phyloP scores from a whole-genome alignment of 1,140 invertebrate genomes.

The Drosophila mojavensis region DNA sequence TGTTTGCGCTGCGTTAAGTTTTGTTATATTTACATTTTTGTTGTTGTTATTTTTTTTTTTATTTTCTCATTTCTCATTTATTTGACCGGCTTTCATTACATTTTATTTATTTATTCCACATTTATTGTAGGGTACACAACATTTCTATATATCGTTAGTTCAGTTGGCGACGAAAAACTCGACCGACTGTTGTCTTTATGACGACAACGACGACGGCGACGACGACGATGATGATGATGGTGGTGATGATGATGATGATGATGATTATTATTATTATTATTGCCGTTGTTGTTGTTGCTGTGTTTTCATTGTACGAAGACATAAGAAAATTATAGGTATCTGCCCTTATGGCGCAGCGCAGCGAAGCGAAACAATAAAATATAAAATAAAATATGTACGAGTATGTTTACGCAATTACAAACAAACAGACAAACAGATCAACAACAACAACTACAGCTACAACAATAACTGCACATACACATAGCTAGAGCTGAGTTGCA shows the following conservation, averaged over 20 bases:
- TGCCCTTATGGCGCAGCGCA: slow-evolving; percentile 82
- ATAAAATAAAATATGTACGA: slow-evolving; percentile 83
- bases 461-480: slow-evolving; percentile 14
- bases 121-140: slow-evolving; percentile 71
- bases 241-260: slow-evolving; percentile 55
- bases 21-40: slow-evolving; percentile 73
- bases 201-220: slow-evolving; percentile 26
- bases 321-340: slow-evolving; percentile 84
- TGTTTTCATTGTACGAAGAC: slow-evolving; percentile 80
- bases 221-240: slow-evolving; percentile 35
- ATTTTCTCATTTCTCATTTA: slow-evolving; percentile 19
- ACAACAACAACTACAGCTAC: slow-evolving; percentile 30
- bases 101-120: slow-evolving; percentile 82
- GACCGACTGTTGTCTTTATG: slow-evolving; percentile 26
- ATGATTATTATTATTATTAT: slow-evolving; percentile 36
- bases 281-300: slow-evolving; percentile 32
- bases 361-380: slow-evolving; percentile 83
- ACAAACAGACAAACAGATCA: slow-evolving; percentile 48
- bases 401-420: slow-evolving; percentile 82
- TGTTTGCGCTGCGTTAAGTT: slow-evolving; percentile 67
- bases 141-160: slow-evolving; percentile 69
- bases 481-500: slow-evolving; percentile 25
- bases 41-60: too few species aligned
- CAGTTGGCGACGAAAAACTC: slow-evolving; percentile 61
- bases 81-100: slow-evolving; percentile 78